Conservation (phyloP, 2,888 invertebrate species). For the Melanostoma scalare region DNA sequence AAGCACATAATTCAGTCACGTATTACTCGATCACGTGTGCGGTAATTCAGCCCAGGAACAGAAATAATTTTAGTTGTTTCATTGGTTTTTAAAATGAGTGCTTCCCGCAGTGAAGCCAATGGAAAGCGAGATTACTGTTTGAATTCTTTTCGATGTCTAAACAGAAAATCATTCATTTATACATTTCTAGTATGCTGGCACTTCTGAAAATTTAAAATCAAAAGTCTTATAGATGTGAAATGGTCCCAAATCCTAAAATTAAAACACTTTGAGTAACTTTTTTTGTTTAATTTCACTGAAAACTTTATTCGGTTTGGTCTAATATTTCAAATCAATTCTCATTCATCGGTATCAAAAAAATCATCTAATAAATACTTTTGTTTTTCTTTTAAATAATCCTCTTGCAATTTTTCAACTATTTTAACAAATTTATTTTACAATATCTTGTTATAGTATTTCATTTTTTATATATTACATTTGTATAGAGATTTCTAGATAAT, state of each 20-base stretch:
- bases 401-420: constrained; percentile 33
- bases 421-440: constrained; percentile 58
- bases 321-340: constrained; percentile 64
- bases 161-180: too few species aligned
- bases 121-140: too few species aligned
- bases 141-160: too few species aligned
- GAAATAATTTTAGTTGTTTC: too few species aligned
- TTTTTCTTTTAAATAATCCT: constrained; percentile 41
- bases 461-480: constrained; percentile 13
- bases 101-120: too few species aligned
- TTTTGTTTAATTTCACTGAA: constrained; percentile 46
- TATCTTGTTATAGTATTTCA: constrained; percentile 31
- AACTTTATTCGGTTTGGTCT: constrained; percentile 70
- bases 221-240: too few species aligned
- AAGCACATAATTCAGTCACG: too few species aligned
- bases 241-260: neutral
- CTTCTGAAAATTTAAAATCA: too few species aligned
- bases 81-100: too few species aligned
- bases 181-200: too few species aligned
- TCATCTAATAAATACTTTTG: constrained; percentile 43
- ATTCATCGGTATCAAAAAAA: constrained; percentile 68
- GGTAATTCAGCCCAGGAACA: too few species aligned
- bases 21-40: too few species aligned
- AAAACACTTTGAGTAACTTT: neutral
- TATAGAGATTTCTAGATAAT: constrained; percentile 6